Evolutionary conservation across 2,888 invertebrate species (phyloP), one percentile per base, ranked within the genome.

Genomic region (Leptopilina syphax): DNA sequence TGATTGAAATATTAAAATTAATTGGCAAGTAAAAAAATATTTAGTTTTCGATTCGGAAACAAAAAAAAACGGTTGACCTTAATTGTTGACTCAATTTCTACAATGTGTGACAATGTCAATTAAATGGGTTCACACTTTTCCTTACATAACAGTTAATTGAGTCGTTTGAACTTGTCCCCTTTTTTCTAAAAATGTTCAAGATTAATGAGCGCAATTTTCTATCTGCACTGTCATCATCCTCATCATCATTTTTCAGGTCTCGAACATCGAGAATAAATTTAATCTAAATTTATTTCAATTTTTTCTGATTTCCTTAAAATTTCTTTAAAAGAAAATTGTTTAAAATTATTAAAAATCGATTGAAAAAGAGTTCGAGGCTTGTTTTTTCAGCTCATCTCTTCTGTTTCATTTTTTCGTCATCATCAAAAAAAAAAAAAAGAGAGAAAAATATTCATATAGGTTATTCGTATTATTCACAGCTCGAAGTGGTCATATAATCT

Each of bases 381-480:
- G 50, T 50, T 34, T 34, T 34, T 50, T 50, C 50, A 50, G 9
- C 12, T 50, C 10, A 50, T 50, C 10, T 50, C 10, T 50, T 10
- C 9, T 44, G 8, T 8, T 44, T 44, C 44, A 44, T 50, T 50
- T 50, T 60, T 57, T 6, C 41, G 9, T 18, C 18, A 12, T 57
- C n/a, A 41, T n/a, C 57, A 3, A 3, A 13, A 24, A 18, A 24
- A 18, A 6, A 68, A 18, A 9, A 8, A 18, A 18, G 8, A 3
- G 9, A n/a, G 54, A 57, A 13, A 73, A 73, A 57, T 81, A 79
- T 81, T 79, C 50, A 50, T 67, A 83, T 80, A 79, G 73, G 47
- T 83, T 18, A 84, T 87, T 84, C 86, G 81, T 89, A 83, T 90
- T 87, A 88, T 90, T 87, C 89, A 83, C 91, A 91, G 91, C 90